phyloP scores from a whole-genome alignment of 2,888 invertebrate species.

The Plagodis dolabraria region DNA sequence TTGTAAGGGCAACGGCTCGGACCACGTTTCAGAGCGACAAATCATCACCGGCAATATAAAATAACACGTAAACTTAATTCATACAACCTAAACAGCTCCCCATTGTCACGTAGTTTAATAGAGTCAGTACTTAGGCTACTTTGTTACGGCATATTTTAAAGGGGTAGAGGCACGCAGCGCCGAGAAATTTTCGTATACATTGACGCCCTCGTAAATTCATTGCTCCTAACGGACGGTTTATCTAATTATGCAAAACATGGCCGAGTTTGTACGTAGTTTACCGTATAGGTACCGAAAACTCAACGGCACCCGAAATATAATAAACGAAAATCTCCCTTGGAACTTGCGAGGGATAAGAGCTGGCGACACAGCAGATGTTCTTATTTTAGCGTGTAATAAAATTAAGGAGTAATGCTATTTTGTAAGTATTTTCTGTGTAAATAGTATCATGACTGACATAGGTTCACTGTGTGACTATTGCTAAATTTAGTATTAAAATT shows the following conservation, averaged over 20 bases:
- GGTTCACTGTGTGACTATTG: too few species aligned
- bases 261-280: constrained; percentile 64
- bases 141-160: constrained; percentile 16
- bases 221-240: constrained; percentile 59
- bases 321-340: constrained; percentile 55
- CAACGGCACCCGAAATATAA: constrained; percentile 56
- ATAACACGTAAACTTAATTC: constrained; percentile 5
- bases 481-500: too few species aligned
- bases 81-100: constrained; percentile 11
- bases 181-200: constrained; percentile 44
- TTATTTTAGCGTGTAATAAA: background rate
- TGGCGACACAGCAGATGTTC: background rate
- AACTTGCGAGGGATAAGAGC: constrained; percentile 14
- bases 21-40: background rate
- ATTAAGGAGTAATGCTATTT: too few species aligned
- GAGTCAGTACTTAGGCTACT: constrained; percentile 8
- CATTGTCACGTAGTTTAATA: constrained; percentile 13
- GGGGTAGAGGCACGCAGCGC: constrained; percentile 4
- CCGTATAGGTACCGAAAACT: constrained; percentile 44
- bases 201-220: constrained; percentile 49
- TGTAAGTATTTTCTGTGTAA: too few species aligned
- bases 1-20: background rate
- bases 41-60: background rate
- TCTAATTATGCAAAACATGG: constrained; percentile 73
- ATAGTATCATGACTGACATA: too few species aligned